Base-by-base conservation (phyloP, 1,140 invertebrate species). In the Drosophila watanabei region DNA sequence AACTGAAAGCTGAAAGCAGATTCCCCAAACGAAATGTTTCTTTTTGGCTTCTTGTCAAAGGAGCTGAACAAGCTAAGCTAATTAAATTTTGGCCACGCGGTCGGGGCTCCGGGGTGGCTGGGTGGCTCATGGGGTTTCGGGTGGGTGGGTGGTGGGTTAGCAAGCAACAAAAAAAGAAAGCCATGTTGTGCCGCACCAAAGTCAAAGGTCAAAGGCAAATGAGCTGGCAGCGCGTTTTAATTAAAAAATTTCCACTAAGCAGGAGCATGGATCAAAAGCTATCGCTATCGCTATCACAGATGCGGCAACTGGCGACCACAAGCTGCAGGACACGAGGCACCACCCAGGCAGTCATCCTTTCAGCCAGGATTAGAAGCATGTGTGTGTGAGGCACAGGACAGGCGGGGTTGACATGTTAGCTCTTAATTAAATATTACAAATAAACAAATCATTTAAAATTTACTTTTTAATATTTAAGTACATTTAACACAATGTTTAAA, bases 241-340 rank as follows among this genome's bases (percentile, higher is more conserved):
- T 88, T 88, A 88, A 88, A 70, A 88, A 88, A 81, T 85, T 78
- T 82, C 45, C 70, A 63, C 65, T 72, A 79, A 82, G 57, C 68
- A 65, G 75, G 57, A 65, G 82, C 82, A 70, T 71, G 85, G 81
- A 84, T 88, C 85, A 81, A 84, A 84, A 71, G 81, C 85, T 81
- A 88, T 75, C 61, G 85, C 84, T 84, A 88, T 75, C 65, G 85
- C 85, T 89, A 88, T 84, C 78, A 66, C 85, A 81, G 85, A 88
- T 88, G 85, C 73, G 85, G 84, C 75, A 48, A 82, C 65, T 59
- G 43, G 79, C 85, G 78, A 88, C 85, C 85, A 88, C 85, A 88
- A 88, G 84, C 84, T 84, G 84, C 84, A 80, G 51, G 60, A 71
- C 65, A 66, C 46, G 59, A 37, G n/a, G n/a, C 41, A 64, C 35